phyloP scores from a whole-genome alignment of 37 sponge, comb jelly and placozoan species.

The Crambe crambe region DNA sequence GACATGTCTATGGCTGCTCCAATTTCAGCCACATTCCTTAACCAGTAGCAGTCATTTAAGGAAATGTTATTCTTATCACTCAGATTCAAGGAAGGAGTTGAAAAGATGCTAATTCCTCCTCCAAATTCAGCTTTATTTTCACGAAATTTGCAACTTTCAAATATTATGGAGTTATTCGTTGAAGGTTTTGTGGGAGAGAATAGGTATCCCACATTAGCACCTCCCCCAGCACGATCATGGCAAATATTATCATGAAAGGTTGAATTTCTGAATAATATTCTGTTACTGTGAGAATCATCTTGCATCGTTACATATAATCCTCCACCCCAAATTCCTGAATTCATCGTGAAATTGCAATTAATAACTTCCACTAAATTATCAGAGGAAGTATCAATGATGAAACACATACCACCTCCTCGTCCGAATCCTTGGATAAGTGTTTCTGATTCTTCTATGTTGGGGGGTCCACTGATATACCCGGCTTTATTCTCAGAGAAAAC shows the following conservation, averaged over 20 bases:
- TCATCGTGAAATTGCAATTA: conserved; percentile 7
- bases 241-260: background rate
- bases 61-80: background rate
- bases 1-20: background rate
- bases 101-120: background rate
- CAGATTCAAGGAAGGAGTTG: background rate
- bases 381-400: conserved; percentile 18
- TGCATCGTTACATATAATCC: background rate
- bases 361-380: conserved; percentile 29
- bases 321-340: conserved; percentile 61
- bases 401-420: conserved; percentile 55
- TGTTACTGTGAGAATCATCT: background rate
- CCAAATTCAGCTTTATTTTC: background rate
- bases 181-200: background rate
- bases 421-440: background rate
- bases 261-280: background rate
- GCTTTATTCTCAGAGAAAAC: too few species aligned
- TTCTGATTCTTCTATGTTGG: too few species aligned
- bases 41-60: background rate
- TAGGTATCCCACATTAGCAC: background rate
- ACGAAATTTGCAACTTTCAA: background rate
- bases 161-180: background rate
- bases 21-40: background rate
- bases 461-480: too few species aligned
- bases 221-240: background rate